Base-by-base conservation (phyloP, 2,888 invertebrate species). In the Chironomus tentans region DNA sequence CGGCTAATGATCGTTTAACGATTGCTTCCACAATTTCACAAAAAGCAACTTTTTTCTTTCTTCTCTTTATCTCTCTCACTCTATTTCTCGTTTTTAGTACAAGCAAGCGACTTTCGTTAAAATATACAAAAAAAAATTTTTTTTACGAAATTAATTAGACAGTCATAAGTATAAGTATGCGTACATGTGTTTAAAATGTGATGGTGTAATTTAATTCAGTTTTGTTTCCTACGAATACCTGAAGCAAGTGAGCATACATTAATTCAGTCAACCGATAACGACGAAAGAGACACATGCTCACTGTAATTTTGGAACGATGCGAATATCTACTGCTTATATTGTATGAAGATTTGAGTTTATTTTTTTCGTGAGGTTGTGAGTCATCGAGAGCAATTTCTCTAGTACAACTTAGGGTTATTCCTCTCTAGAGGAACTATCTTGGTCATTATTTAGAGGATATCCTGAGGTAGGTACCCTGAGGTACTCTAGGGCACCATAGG, bases 201-300 rank as follows among this genome's bases (percentile, higher is more conserved):
- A 18, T 56, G 56, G 56, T 56, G 56, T 56, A 56, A 56, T 56
- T 7, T 56, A 56, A 56, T 70, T 18, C 70, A 38, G 38, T 38
- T 38, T 28, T 38, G 38, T 38, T 38, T 70, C 70, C 18, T 21
- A 68, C 68, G 50, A 48, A 71, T 48, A 71, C 71, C 71, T 71
- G 70, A 47, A 47, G 46, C 70, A 48, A 22, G 13, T 46, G 50
- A 65, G 50, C 47, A 46, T 70, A 38, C 38, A 22, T 48, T 38
- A 70, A 48, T 71, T 71, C 71, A 71, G 71, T 71, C 71, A 71
- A 71, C 50, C 71, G 71, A 71, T 71, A 71, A 71, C 71, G 71
- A 68, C 15, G 38, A 38, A 38, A 38, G 38, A 38, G 38, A 38
- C 38, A 38, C 38, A 38, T 38, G 38, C 38, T 38, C 10, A 10